Base-by-base conservation (phyloP, 2,888 invertebrate genomes). In the Liposcelis brunnea region DNA sequence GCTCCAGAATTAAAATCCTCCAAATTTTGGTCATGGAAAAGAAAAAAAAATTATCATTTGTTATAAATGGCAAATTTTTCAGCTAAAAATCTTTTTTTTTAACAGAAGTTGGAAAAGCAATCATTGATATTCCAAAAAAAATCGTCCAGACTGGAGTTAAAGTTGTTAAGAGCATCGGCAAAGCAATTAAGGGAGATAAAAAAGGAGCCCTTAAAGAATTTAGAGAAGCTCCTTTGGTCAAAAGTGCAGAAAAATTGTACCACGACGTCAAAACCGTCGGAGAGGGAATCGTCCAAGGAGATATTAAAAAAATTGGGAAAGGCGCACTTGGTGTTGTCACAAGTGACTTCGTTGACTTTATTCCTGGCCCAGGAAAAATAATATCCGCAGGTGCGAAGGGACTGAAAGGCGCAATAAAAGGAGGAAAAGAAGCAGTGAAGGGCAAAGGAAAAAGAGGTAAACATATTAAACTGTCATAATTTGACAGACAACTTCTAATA, bases 151-250 rank as follows among this genome's bases (percentile, higher is more conserved):
- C 40, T 4, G 19, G 16, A 6, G 11, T 18, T 7, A 40, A 40
- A 5, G 6, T 40, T 8, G 26, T 26, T 26, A 26, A 26, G 8
- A 26, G 26, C 8, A 26, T 26, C 26, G 26, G 8, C 26, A 26
- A 26, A 8, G 26, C 26, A 18, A 18, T 19, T 5, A 40, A 40
- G 11, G 15, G 15, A 11, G 40, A 40, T 19, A n/a, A 19, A 18
- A 19, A 40, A 18, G 40, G n/a, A 40, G 40, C 40, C 4, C n/a
- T 14, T 6, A 6, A 40, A 18, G 16, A 6, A 15, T 40, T 40
- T 21, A 19, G 12, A 40, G 21, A 40, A 8, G 21, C 21, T 40
- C 40, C 40, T 18, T 18, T 40, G 40, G 40, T 14, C 6, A 40
- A 18, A 14, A 40, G 21, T 6, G 21, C 40, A 7, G 40, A n/a